Conservation (phyloP, 1,140 invertebrate species). For the Marisa cornuarietis region DNA sequence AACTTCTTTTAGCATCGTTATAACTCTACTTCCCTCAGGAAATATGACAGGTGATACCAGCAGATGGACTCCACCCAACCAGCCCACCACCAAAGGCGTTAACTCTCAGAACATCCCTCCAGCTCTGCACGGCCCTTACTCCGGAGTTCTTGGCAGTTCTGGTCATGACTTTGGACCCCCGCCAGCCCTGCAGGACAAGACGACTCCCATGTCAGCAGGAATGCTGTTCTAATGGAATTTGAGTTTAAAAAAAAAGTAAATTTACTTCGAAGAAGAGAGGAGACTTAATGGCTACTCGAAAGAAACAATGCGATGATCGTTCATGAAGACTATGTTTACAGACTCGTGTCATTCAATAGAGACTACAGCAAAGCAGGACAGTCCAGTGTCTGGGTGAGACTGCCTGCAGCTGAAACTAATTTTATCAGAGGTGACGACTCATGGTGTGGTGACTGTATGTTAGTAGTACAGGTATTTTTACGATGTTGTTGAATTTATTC, state of each 20-base stretch:
- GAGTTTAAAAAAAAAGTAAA: background rate
- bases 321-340: background rate
- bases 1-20: background rate
- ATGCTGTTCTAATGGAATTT: conserved; percentile 28
- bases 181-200: conserved; percentile 30
- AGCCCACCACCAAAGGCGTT: conserved; percentile 12
- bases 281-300: background rate
- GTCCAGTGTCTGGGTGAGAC: too few relatives aligned
- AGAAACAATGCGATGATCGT: background rate
- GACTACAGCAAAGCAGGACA: too few relatives aligned
- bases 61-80: conserved; percentile 26
- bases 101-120: conserved; percentile 25
- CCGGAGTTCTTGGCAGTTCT: conserved; percentile 26
- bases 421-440: too few relatives aligned
- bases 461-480: too few relatives aligned
- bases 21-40: conserved; percentile 1
- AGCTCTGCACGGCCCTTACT: conserved; percentile 38
- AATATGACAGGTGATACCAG: conserved; percentile 2
- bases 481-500: too few relatives aligned
- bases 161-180: conserved; percentile 22
- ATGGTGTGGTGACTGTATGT: too few relatives aligned
- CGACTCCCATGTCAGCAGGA: conserved; percentile 26
- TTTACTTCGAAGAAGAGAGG: background rate
- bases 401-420: too few relatives aligned
- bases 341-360: background rate